These are phyloP conservation scores for Megastigmus dorsalis DNA, from an alignment of 2,888 invertebrate genomes.

Conservation along the genomic window DNA sequence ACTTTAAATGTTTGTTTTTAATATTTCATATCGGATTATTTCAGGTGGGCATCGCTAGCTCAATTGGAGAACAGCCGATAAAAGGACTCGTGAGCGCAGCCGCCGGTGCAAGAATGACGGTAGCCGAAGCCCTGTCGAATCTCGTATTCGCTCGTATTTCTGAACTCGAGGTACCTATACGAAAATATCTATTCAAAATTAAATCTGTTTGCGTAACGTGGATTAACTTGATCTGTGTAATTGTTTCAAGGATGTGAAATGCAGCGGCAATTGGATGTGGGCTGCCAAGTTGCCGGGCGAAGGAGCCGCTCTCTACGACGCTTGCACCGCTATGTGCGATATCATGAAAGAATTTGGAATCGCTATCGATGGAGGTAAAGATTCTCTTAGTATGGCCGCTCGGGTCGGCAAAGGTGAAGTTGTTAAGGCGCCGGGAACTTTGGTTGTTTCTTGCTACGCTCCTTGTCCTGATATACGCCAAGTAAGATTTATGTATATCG, in stretches of 20 bases:
- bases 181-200: slow-evolving; percentile 9
- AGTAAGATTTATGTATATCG: slow-evolving; percentile 63
- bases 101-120: slow-evolving; percentile 94
- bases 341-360: slow-evolving; percentile 89
- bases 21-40: neutral
- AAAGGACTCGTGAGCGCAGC: slow-evolving; percentile 90
- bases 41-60: slow-evolving; percentile 88
- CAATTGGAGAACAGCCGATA: slow-evolving; percentile 97
- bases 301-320: slow-evolving; percentile 90
- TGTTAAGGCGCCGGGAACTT: slow-evolving; percentile 88
- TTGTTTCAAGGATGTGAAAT: slow-evolving; percentile 89
- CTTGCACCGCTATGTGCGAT: slow-evolving; percentile 91
- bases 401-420: slow-evolving; percentile 81
- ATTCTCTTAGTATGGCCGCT: slow-evolving; percentile 98
- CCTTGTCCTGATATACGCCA: slow-evolving; percentile 93
- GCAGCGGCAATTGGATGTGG: slow-evolving; percentile 99
- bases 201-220: too few species aligned
- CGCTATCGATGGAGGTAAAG: slow-evolving; percentile 97
- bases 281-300: slow-evolving; percentile 95
- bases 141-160: slow-evolving; percentile 84
- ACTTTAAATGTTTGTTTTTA: neutral
- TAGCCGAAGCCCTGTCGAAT: slow-evolving; percentile 95
- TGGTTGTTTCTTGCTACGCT: slow-evolving; percentile 97
- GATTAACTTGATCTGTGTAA: too few species aligned
- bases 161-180: slow-evolving; percentile 75